Evolutionary conservation across 2,888 invertebrate genomes (phyloP), one percentile per base, ranked within the genome.

Genomic region (Venusia cambrica): DNA sequence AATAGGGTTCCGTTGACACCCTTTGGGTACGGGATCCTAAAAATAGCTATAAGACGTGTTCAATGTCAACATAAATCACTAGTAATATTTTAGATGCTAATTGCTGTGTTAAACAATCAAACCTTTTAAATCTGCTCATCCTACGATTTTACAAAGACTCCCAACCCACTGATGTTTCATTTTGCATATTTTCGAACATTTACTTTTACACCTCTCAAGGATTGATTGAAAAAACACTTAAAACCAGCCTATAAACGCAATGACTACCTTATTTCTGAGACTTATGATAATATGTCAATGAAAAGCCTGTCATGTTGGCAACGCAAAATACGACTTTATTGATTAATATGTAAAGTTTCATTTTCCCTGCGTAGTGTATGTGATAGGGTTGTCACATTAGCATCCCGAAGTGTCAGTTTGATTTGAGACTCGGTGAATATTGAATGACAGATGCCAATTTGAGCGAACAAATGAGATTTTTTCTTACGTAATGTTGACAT

Each of bases 161-260:
- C n/a, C n/a, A n/a, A n/a, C n/a, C n/a, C n/a, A n/a, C n/a, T n/a
- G n/a, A n/a, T n/a, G n/a, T n/a, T n/a, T n/a, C n/a, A n/a, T 26
- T 36, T 32, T 39, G 27, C 7, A 36, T 7, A 21, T 35, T 40
- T 37, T 38, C 28, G 6, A 14, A 38, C 25, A 22, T 4, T 24
- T 39, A 20, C n/a, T 24, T 59, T 72, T 46, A 64, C 73, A 75
- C 69, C 51, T 73, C 30, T 44, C 69, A 74, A 75, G 69, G 70
- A 59, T 43, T 40, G 45, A 44, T 38, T 34, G 15, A 47, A 38
- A 27, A 45, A 35, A 31, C 4, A 4, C n/a, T n/a, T n/a, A n/a
- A n/a, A n/a, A n/a, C n/a, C n/a, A n/a, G n/a, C n/a, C n/a, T n/a
- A n/a, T n/a, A n/a, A n/a, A n/a, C n/a, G n/a, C n/a, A n/a, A n/a